phyloP scores from a whole-genome alignment of 2,113 vertebrate genomes.

The Tachycineta bicolor region DNA sequence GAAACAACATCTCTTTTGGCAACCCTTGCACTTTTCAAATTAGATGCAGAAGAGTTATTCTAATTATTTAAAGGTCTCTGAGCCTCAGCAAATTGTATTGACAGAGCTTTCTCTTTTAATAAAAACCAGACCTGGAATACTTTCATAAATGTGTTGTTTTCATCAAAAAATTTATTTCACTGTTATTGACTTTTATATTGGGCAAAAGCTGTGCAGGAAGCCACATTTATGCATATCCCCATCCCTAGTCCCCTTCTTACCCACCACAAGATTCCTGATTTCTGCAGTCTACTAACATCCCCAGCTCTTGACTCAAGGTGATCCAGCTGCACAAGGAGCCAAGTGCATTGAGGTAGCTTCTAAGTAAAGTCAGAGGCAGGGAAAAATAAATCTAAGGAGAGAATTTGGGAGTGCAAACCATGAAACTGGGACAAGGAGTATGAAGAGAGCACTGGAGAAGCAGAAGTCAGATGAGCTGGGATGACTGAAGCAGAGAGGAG shows the following conservation, averaged over 20 bases:
- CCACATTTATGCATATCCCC: background rate
- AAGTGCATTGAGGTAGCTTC: background rate
- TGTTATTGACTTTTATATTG: background rate
- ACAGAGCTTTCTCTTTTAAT: conserved; percentile 46
- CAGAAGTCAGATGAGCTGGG: background rate
- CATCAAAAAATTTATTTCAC: background rate
- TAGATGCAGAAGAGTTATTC: conserved; percentile 54
- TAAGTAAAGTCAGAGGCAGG: background rate
- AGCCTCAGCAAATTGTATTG: conserved; percentile 55
- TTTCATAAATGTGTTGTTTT: conserved; percentile 1
- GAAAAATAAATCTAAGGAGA: background rate
- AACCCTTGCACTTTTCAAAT: conserved; percentile 51
- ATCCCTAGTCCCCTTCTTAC: background rate
- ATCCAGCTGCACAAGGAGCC: background rate
- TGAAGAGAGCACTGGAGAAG: background rate
- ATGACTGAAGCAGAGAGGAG: conserved; percentile 43
- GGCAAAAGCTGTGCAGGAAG: background rate
- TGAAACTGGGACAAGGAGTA: background rate
- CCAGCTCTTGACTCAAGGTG: background rate
- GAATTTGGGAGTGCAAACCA: background rate
- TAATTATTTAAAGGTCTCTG: conserved; percentile 47
- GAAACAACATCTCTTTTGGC: conserved; percentile 25
- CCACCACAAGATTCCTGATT: background rate
- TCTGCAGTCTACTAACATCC: background rate
- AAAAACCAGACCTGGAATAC: background rate